Conservation (phyloP, 1,140 invertebrate species). For the Rhyzopertha dominica region DNA sequence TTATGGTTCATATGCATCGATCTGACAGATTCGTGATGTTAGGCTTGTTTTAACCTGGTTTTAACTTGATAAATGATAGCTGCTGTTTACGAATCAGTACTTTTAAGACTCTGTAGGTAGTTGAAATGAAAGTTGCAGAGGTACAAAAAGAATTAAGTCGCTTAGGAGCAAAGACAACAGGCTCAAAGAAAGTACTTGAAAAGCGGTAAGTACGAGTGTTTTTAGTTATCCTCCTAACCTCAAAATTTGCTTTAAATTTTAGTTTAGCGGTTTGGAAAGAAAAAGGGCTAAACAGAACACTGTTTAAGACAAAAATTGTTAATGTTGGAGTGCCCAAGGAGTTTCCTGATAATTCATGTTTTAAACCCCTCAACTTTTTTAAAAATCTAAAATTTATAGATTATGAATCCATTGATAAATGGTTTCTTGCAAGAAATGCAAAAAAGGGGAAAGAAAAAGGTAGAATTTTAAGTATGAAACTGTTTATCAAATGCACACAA, state of each 20-base stretch:
- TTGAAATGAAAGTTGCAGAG: too few species aligned
- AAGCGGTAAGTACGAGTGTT: neutral
- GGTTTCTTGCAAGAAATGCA: neutral
- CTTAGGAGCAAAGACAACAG: conserved; percentile 2
- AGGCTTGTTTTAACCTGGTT: too few species aligned
- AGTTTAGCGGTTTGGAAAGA: conserved; percentile 1
- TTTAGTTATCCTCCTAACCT: neutral
- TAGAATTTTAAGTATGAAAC: neutral
- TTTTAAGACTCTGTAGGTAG: too few species aligned
- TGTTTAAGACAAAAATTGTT: neutral
- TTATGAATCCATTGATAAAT: conserved; percentile 1
- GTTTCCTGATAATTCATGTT: neutral
- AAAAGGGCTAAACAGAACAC: too few species aligned
- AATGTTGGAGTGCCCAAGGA: neutral
- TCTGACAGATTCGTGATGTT: too few species aligned
- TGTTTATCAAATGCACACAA: neutral
- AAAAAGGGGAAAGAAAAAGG: neutral
- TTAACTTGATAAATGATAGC: too few species aligned
- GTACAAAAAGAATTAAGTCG: neutral
- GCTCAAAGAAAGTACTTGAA: neutral
- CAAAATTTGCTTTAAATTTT: neutral
- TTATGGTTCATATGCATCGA: too few species aligned
- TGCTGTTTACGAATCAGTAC: too few species aligned
- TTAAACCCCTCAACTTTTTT: neutral
- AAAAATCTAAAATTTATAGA: neutral